Percentiles rank a stretch among this genome's conserved stretches.
These are phyloP conservation scores for Gnatocerus cornutus DNA, from an alignment of 2,888 invertebrate genomes.

Conservation along the genomic window DNA sequence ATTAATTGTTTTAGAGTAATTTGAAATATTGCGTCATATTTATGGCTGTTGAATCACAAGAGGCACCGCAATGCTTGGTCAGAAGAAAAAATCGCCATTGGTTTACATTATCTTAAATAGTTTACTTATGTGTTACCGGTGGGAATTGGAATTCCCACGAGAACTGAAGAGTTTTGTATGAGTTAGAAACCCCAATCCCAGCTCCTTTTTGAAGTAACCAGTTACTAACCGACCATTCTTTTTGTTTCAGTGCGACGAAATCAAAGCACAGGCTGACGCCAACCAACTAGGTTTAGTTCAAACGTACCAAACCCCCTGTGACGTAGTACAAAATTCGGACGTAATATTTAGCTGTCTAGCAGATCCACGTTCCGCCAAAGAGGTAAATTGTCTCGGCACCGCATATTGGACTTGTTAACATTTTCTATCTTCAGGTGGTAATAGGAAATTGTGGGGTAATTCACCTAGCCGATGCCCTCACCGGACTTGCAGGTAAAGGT, in stretches of 20 bases:
- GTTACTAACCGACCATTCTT: conserved; percentile 6
- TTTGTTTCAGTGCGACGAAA: conserved; percentile 66
- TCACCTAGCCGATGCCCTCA: conserved; percentile 81
- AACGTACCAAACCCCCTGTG: conserved; percentile 90
- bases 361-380: conserved; percentile 94
- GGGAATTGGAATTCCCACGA: too few species aligned
- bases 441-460: conserved; percentile 96
- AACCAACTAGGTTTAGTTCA: conserved; percentile 80
- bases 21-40: too few species aligned
- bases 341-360: conserved; percentile 97
- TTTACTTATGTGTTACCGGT: too few species aligned
- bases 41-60: too few species aligned
- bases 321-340: conserved; percentile 92
- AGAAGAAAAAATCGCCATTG: too few species aligned
- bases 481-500: conserved; percentile 79
- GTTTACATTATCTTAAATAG: too few species aligned
- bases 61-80: too few species aligned
- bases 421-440: conserved; percentile 80
- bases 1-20: too few species aligned
- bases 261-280: conserved; percentile 65
- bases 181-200: too few species aligned
- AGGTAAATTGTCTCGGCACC: conserved; percentile 80
- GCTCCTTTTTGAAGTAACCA: too few species aligned
- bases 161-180: too few species aligned
- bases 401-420: neutral